Evolutionary conservation across 1,140 invertebrate genomes (phyloP).

Genomic region (Ostrea denselamellosa): DNA sequence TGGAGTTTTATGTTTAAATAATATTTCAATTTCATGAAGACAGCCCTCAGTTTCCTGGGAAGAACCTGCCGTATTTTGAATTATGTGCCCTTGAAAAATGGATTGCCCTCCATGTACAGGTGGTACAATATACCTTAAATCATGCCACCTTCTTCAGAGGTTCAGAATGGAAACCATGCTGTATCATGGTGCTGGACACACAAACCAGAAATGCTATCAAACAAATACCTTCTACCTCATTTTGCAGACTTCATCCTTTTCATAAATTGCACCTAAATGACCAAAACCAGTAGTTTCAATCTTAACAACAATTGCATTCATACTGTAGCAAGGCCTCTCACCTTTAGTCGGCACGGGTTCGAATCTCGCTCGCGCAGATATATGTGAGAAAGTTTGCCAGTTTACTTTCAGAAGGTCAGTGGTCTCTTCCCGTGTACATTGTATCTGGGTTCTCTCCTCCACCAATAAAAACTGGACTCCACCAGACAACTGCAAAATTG

Average conservation of each 20-base stretch:
- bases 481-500: no score
- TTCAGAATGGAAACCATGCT: background rate
- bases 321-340: background rate
- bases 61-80: constrained; percentile 1
- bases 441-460: no score
- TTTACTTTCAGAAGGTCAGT: no score
- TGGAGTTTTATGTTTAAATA: constrained; percentile 34
- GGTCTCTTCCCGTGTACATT: no score
- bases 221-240: background rate
- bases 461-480: no score
- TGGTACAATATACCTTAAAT: constrained; percentile 10
- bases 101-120: background rate
- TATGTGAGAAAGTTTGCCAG: no score
- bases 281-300: background rate
- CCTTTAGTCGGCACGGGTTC: no score
- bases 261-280: background rate
- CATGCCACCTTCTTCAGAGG: background rate
- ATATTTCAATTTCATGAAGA: constrained; percentile 26
- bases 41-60: constrained; percentile 14
- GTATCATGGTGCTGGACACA: background rate
- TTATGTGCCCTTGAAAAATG: constrained; percentile 37
- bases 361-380: no score
- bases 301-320: background rate
- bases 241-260: background rate
- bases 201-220: background rate